Evolutionary conservation across 2,797 vertebrate genomes (phyloP).

Genomic region (Antrozous pallidus): DNA sequence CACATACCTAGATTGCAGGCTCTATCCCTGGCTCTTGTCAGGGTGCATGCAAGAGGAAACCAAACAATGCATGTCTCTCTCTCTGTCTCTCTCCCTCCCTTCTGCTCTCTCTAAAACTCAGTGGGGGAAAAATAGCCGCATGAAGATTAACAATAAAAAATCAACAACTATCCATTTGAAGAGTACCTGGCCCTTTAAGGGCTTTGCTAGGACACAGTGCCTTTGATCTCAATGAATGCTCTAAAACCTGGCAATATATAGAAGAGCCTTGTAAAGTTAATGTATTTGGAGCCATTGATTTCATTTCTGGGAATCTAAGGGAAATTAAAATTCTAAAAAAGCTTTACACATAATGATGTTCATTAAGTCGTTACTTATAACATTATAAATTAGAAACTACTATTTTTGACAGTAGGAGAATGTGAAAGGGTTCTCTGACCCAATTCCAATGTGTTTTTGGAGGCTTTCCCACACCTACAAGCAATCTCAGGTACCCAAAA

Average conservation of each 20-base stretch:
- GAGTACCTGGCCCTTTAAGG: not conserved
- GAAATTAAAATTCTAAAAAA: conserved; percentile 31
- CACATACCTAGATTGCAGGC: too few species aligned
- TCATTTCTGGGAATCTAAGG: conserved; percentile 31
- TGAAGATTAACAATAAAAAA: not conserved
- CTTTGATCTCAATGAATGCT: not conserved
- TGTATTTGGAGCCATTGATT: conserved; percentile 8
- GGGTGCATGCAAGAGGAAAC: too few species aligned
- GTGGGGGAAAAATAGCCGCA: too few species aligned
- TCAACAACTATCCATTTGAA: not conserved
- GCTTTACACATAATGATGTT: not conserved
- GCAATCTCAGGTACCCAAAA: not conserved
- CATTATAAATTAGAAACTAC: conserved; percentile 18
- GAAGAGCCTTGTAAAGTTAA: not conserved
- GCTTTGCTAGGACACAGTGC: not conserved
- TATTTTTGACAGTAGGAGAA: not conserved
- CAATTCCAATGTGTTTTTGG: not conserved
- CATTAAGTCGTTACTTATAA: conserved; percentile 8
- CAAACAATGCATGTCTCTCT: too few species aligned
- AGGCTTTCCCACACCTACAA: not conserved
- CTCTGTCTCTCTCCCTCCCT: too few species aligned
- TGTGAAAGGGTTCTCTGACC: not conserved
- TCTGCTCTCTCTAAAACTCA: too few species aligned
- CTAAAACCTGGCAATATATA: not conserved
- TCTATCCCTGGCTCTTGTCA: too few species aligned